Percentiles rank a stretch among this genome's conserved stretches.
Evolutionary conservation across 1,140 invertebrate genomes (phyloP).

Genomic region (Calephelis nemesis): DNA sequence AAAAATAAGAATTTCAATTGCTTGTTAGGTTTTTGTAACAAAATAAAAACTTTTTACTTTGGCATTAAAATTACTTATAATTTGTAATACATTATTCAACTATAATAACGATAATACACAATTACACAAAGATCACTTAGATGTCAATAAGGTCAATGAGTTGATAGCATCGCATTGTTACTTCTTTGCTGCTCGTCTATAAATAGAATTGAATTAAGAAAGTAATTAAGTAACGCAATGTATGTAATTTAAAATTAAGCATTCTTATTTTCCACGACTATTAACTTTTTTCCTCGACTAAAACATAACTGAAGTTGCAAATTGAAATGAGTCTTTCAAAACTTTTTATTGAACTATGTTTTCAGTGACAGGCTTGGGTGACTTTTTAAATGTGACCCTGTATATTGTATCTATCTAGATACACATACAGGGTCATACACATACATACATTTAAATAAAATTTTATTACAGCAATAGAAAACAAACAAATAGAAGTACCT

Average conservation of each 20-base stretch:
- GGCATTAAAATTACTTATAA: background rate
- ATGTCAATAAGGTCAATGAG: conserved; percentile 9
- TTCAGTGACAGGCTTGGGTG: no score
- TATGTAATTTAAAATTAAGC: conserved; percentile 1
- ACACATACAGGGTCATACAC: no score
- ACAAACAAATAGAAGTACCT: no score
- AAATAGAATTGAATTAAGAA: conserved; percentile 12
- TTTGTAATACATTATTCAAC: background rate
- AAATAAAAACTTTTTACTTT: background rate
- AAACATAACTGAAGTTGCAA: no score
- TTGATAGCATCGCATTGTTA: background rate
- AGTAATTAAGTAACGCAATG: conserved; percentile 12
- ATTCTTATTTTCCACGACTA: background rate
- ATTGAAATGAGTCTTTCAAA: no score
- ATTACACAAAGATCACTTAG: conserved; percentile 2
- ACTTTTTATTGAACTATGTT: no score
- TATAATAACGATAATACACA: background rate
- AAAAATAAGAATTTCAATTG: no score
- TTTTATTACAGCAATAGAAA: no score
- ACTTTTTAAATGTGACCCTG: no score
- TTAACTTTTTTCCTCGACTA: background rate
- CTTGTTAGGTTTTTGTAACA: background rate
- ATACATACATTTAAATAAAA: no score
- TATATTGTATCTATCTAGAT: no score
- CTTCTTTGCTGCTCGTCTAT: background rate